Evolutionary conservation across 2,888 invertebrate genomes (phyloP).

Genomic region (Nemapogon koenigi): DNA sequence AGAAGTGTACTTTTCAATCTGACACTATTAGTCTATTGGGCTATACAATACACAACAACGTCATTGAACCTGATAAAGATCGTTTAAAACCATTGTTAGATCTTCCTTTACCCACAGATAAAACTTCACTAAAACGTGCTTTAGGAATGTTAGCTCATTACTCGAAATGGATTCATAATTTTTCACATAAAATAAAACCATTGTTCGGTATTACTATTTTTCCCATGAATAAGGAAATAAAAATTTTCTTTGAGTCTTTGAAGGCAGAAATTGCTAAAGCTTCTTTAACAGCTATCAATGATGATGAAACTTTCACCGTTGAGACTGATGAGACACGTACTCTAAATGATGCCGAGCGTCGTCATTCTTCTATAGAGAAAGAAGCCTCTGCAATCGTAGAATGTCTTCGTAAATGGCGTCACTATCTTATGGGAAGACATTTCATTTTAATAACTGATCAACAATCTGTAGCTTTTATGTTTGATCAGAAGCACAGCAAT

Average conservation of each 20-base stretch:
- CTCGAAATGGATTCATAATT: background rate
- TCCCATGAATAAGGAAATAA: background rate
- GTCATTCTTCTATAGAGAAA: background rate
- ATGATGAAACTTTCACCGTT: background rate
- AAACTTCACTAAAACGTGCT: background rate
- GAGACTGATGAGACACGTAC: background rate
- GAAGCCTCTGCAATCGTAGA: background rate
- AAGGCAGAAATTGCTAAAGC: background rate
- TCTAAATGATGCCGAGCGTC: background rate
- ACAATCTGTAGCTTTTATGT: background rate
- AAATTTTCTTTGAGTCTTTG: background rate
- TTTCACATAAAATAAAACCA: background rate
- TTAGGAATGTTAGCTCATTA: background rate
- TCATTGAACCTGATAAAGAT: background rate
- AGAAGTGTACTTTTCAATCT: background rate
- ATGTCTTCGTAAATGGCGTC: background rate
- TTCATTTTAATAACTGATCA: background rate
- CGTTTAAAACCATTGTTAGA: slow-evolving; percentile 1
- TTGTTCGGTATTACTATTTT: background rate
- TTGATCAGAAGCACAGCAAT: too few species aligned
- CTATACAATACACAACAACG: background rate
- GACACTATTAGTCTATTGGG: background rate
- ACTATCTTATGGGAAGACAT: background rate
- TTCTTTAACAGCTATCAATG: background rate
- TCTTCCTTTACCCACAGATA: background rate